phyloP scores from a whole-genome alignment of 2,888 invertebrate genomes.

The Drosophila neotestacea region DNA sequence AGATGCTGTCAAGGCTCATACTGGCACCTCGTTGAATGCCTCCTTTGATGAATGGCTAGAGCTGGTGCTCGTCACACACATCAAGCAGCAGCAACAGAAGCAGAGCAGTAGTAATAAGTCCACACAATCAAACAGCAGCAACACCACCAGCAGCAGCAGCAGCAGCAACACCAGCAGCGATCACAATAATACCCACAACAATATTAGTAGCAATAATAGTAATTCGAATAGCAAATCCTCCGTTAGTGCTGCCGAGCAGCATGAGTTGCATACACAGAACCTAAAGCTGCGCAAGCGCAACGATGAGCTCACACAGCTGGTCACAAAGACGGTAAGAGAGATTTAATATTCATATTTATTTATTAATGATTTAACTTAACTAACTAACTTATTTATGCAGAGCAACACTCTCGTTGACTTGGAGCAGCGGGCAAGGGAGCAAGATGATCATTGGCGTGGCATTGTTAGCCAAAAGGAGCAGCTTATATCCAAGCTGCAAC shows the following conservation, averaged over 20 bases:
- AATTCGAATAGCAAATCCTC: conserved; percentile 77
- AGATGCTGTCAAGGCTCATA: conserved; percentile 81
- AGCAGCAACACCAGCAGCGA: conserved; percentile 67
- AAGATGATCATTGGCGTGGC: conserved; percentile 84
- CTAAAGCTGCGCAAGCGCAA: conserved; percentile 88
- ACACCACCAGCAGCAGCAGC: conserved; percentile 69
- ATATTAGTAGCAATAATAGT: conserved; percentile 81
- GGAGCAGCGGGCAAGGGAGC: conserved; percentile 83
- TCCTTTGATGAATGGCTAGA: conserved; percentile 84
- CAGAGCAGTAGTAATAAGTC: conserved; percentile 81
- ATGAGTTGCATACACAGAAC: conserved; percentile 87
- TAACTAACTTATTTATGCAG: conserved; percentile 52
- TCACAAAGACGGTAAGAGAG: conserved; percentile 90
- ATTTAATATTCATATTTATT: too few relatives aligned
- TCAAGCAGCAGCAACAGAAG: conserved; percentile 74
- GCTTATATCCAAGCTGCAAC: conserved; percentile 83
- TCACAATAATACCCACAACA: conserved; percentile 70
- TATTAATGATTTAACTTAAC: background rate
- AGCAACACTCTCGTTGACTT: conserved; percentile 84
- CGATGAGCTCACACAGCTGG: conserved; percentile 90
- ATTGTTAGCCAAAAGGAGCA: conserved; percentile 84
- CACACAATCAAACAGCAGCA: conserved; percentile 81
- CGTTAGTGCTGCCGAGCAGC: conserved; percentile 66
- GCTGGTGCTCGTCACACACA: conserved; percentile 82
- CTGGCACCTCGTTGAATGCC: conserved; percentile 77